Evolutionary conservation across 1,140 invertebrate genomes (phyloP).

Genomic region (Mylabris phalerata): DNA sequence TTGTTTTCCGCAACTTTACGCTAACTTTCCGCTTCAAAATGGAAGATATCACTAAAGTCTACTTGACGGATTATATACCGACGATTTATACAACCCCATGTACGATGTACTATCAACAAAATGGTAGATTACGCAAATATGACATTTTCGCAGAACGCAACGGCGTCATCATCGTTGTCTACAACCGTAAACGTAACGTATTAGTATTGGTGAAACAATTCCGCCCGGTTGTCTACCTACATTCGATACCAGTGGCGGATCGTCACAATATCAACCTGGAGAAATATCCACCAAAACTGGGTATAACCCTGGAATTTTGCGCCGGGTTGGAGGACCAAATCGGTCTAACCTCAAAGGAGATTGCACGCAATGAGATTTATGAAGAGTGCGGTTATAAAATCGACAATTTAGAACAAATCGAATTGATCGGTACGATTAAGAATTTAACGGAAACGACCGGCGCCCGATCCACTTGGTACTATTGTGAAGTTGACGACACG

Average conservation of each 20-base stretch:
- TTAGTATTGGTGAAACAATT: conserved; percentile 89
- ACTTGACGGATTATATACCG: conserved; percentile 27
- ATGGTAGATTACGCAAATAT: conserved; percentile 56
- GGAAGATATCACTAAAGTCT: conserved; percentile 27
- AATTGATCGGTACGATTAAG: conserved; percentile 51
- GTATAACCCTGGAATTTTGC: conserved; percentile 86
- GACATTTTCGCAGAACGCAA: conserved; percentile 62
- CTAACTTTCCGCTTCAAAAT: conserved; percentile 7
- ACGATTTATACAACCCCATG: conserved; percentile 31
- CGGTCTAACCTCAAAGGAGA: conserved; percentile 60
- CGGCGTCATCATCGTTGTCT: conserved; percentile 77
- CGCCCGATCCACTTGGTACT: conserved; percentile 72
- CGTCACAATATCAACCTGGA: conserved; percentile 55
- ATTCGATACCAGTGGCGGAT: conserved; percentile 47
- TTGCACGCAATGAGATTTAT: conserved; percentile 78
- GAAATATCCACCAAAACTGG: conserved; percentile 65
- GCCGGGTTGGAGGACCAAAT: conserved; percentile 91
- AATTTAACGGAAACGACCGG: conserved; percentile 71
- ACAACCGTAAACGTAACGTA: conserved; percentile 67
- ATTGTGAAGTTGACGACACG: conserved; percentile 87
- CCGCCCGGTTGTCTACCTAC: conserved; percentile 71
- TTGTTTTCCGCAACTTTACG: background rate
- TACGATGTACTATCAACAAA: conserved; percentile 35
- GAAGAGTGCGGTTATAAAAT: conserved; percentile 95
- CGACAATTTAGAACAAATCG: conserved; percentile 54